Conservation (phyloP, 2,888 invertebrate genomes). For the Trichacis sp. region DNA sequence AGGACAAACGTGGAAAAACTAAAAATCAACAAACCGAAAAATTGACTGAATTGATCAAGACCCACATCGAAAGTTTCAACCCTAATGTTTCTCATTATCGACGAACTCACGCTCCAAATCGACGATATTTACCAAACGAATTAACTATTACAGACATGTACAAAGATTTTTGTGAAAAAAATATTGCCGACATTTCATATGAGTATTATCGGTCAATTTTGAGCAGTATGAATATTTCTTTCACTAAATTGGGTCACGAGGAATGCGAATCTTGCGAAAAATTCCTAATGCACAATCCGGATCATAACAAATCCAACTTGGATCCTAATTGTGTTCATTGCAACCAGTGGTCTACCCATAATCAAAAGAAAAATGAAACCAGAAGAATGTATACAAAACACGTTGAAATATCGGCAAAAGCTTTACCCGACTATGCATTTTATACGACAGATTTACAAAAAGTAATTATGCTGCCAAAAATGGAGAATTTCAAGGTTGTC, state of each 20-base stretch:
- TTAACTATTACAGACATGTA: conserved; percentile 25
- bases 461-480: conserved; percentile 9
- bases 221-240: conserved; percentile 18
- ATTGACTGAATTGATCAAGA: background rate
- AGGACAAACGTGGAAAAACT: conserved; percentile 9
- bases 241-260: conserved; percentile 11
- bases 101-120: too few species aligned
- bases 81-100: conserved; percentile 25
- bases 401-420: background rate
- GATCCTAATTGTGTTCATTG: conserved; percentile 9
- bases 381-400: background rate
- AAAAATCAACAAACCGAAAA: conserved; percentile 4
- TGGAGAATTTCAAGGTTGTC: conserved; percentile 2
- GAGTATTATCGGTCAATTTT: conserved; percentile 15
- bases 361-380: background rate
- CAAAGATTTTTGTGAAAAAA: conserved; percentile 20
- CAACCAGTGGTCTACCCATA: conserved; percentile 16
- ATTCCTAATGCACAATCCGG: conserved; percentile 4
- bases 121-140: conserved; percentile 23
- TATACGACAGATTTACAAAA: conserved; percentile 11
- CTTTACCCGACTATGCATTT: background rate
- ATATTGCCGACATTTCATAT: conserved; percentile 14
- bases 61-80: conserved; percentile 18
- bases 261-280: conserved; percentile 16
- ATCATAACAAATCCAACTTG: conserved; percentile 8